Conservation (phyloP, 2,888 invertebrate species). For the Hydriomena furcata region DNA sequence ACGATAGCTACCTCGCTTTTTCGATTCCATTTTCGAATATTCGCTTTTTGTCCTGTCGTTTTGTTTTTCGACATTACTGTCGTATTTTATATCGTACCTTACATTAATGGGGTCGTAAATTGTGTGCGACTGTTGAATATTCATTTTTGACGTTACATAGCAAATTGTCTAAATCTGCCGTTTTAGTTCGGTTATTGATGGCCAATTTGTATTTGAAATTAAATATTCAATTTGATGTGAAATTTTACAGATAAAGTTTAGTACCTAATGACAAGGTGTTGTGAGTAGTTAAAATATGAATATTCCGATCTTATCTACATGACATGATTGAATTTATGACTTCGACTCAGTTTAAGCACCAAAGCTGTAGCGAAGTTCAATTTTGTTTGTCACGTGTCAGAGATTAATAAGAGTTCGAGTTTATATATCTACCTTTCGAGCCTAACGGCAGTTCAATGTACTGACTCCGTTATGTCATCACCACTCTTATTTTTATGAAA, state of each 20-base stretch:
- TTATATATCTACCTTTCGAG: no score
- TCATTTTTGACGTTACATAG: conserved; percentile 21
- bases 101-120: conserved; percentile 55
- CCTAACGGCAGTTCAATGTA: no score
- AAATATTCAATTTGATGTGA: background rate
- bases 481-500: no score
- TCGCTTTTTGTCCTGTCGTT: conserved; percentile 64
- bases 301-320: conserved; percentile 30
- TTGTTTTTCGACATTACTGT: conserved; percentile 60
- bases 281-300: conserved; percentile 13
- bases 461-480: no score
- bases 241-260: conserved; percentile 5
- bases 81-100: conserved; percentile 60
- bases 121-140: conserved; percentile 38
- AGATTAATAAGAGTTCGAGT: conserved; percentile 15
- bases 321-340: conserved; percentile 24
- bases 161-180: conserved; percentile 23
- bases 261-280: conserved; percentile 1
- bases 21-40: conserved; percentile 59
- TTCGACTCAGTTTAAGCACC: conserved; percentile 24
- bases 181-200: conserved; percentile 15
- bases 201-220: conserved; percentile 2
- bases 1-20: conserved; percentile 79
- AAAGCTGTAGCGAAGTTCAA: conserved; percentile 16
- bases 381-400: conserved; percentile 15